Evolutionary conservation across 92 coral and sea anemone species (phyloP).

Genomic region (Porites lobata): DNA sequence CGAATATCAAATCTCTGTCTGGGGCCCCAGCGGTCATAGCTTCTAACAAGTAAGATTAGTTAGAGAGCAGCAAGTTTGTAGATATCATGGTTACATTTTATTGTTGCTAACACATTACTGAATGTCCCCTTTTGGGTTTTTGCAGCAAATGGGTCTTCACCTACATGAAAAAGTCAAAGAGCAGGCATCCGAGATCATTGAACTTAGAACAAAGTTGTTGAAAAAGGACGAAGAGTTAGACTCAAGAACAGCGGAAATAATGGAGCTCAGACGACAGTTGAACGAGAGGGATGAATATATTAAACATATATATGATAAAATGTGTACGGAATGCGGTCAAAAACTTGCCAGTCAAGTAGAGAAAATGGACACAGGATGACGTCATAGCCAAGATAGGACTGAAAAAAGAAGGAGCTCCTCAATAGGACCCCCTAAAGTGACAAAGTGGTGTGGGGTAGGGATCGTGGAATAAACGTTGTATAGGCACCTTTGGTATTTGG

Average conservation of each 20-base stretch:
- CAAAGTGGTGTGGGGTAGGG: neutral
- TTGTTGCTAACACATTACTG: too few species aligned
- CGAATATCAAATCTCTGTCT: neutral
- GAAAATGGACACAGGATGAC: constrained; percentile 56
- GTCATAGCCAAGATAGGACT: neutral
- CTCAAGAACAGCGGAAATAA: constrained; percentile 62
- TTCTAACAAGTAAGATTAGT: neutral
- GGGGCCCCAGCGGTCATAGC: neutral
- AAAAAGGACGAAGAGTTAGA: constrained; percentile 81
- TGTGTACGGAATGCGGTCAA: constrained; percentile 67
- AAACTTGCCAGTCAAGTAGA: constrained; percentile 55
- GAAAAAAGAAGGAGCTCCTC: neutral
- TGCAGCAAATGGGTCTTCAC: constrained; percentile 49
- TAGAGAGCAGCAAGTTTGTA: too few species aligned
- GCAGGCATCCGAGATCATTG: constrained; percentile 80
- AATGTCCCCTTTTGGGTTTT: neutral
- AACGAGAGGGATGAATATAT: constrained; percentile 76
- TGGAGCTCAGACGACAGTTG: constrained; percentile 72
- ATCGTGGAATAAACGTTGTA: too few species aligned
- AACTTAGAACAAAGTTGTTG: constrained; percentile 69
- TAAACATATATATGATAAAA: constrained; percentile 63
- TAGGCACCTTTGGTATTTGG: too few species aligned
- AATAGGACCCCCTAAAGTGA: neutral
- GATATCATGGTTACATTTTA: neutral
- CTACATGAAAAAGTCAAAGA: constrained; percentile 76